Base-by-base conservation (phyloP, 2,797 vertebrate species). In the Danio choprae region DNA sequence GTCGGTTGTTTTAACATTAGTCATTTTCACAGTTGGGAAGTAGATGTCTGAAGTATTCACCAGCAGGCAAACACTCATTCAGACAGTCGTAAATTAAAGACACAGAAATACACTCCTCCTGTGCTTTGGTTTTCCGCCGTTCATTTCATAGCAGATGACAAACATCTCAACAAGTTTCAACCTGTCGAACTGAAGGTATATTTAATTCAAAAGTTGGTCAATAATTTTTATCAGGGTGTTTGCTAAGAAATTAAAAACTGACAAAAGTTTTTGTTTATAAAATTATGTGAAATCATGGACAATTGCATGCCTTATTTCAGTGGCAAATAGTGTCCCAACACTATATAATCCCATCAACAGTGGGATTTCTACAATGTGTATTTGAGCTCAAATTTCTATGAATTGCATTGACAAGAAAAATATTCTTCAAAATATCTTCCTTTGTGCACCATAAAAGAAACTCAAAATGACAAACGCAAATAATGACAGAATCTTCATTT, bases 1-100 rank as follows among this genome's bases (percentile, higher is more conserved):
- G 71, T 71, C 71, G 79, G 51, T 44, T 56, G 64, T 81, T 76
- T 71, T 18, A 71, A 56, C 22, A 71, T 79, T 22, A 81, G 53
- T 85, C 80, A 75, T 55, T 15, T 29, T 36, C 36, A 29, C 6
- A 2, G 13, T 50, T 74, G 81, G 10, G 18, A n/a, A 50, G 46
- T 48, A 67, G 50, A 72, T 50, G 40, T 71, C 68, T 51, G 43
- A 13, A 29, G 64, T 50, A 62, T 56, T 77, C 64, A 51, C 46
- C 68, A n/a, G 10, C 58, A 73, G 16, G 63, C 38, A 58, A 48
- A 29, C 2, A 53, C 50, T 55, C 63, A 58, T 70, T 78, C 1
- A 63, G 36, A 62, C 43, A 65, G 64, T n/a, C 3, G 4, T 18
- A 50, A 70, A 69, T 59, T 56, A 65, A 43, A 78, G 74, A 62